Evolutionary conservation across 2,888 invertebrate species (phyloP), one percentile per base, ranked within the genome.

Genomic region (Diabrotica balteata): DNA sequence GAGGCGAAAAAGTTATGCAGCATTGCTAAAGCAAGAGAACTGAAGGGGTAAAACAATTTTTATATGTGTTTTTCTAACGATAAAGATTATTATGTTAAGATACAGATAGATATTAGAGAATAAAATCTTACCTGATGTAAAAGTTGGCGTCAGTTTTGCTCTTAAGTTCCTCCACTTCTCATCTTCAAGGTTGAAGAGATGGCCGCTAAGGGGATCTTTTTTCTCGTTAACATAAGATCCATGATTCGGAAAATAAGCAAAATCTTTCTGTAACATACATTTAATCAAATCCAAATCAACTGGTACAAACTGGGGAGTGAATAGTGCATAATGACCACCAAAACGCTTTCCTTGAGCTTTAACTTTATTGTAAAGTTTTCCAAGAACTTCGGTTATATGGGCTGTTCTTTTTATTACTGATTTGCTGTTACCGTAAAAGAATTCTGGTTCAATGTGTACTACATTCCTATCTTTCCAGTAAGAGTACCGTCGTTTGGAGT

Each of bases 91-190:
- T 32, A 32, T 32, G 32, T 5, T 17, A 17, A 17, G 17, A 5
- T 32, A 32, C 5, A 5, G 32, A 5, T 32, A 32, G 2, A 32
- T 17, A 17, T 32, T 32, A 32, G 32, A 32, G 0, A 32, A 32
- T 32, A 32, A 32, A 4, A 32, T 32, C 32, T 32, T 67, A 10
- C 88, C 89, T 0, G 90, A 86, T 0, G 90, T 87, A 74, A 91
- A 91, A 0, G 88, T 86, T 0, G 90, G 89, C 0, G 90, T 86
- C 7, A 73, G 43, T 61, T 75, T 75, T 7, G 65, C 49, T 59
- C 73, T 57, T 52, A 91, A 78, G 11, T 82, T 84, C 75, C 86
- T 89, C 91, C 92, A 92, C 45, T 85, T 83, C 8, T 85, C 81
- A 0, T 87, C 88, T 61, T 84, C 84, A 53, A 87, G 77, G 69